These are phyloP conservation scores for Cephus nigrinus DNA, from an alignment of 2,888 invertebrate genomes.

Conservation along the genomic window DNA sequence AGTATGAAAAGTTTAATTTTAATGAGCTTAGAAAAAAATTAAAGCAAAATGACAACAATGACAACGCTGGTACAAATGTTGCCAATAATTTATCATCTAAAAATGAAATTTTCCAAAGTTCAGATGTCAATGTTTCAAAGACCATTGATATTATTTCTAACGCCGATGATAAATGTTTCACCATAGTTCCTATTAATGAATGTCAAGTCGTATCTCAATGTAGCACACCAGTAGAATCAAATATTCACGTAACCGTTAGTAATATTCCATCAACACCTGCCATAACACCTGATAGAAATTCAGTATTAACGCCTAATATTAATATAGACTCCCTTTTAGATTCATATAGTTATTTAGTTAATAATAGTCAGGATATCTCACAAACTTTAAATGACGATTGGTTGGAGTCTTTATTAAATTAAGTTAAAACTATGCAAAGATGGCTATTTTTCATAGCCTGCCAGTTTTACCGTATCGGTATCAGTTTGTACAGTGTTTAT, in stretches of 20 bases:
- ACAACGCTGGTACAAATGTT: background rate
- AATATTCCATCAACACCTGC: background rate
- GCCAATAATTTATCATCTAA: background rate
- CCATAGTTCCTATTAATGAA: background rate
- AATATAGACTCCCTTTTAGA: conserved; percentile 28
- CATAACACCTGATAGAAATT: conserved; percentile 12
- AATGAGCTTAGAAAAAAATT: conserved; percentile 23
- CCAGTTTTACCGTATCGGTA: no score
- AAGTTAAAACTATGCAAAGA: background rate
- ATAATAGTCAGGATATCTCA: conserved; percentile 11
- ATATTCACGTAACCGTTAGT: background rate
- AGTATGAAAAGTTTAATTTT: conserved; percentile 34
- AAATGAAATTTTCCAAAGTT: background rate
- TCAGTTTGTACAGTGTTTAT: no score
- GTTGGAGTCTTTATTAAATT: conserved; percentile 25
- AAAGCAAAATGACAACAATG: conserved; percentile 9
- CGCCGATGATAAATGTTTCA: no score
- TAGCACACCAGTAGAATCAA: background rate
- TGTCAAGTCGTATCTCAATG: background rate
- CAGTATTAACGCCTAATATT: conserved; percentile 11
- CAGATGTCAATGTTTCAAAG: background rate
- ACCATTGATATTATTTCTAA: background rate
- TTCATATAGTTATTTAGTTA: conserved; percentile 16
- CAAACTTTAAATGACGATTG: conserved; percentile 31
- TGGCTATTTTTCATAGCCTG: no score